Conservation (phyloP, 2,888 invertebrate species). For the Dicyrtomina minuta region DNA sequence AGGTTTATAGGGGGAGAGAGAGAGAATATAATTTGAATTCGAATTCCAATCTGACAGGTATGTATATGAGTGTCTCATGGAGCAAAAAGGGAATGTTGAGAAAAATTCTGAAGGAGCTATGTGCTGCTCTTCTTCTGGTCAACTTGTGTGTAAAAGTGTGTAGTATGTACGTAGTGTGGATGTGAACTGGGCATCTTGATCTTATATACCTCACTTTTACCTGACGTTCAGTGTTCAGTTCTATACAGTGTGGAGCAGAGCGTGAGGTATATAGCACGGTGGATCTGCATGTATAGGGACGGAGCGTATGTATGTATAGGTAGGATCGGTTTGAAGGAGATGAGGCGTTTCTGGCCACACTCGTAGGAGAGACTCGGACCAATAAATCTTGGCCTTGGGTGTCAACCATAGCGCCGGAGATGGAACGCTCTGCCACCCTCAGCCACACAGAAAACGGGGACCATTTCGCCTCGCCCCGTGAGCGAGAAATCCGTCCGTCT, state of each 20-base stretch:
- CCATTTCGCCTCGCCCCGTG: slow-evolving; percentile 24
- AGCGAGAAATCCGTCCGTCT: slow-evolving; percentile 12
- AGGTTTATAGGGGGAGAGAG: too few species aligned
- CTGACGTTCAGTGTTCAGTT: background rate
- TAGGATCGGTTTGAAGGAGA: slow-evolving; percentile 37
- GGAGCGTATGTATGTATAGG: slow-evolving; percentile 31
- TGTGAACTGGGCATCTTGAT: background rate
- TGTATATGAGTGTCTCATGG: background rate
- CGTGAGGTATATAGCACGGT: too few species aligned
- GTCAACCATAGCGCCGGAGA: slow-evolving; percentile 53
- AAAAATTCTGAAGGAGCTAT: background rate
- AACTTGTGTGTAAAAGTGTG: background rate
- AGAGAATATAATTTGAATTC: too few species aligned
- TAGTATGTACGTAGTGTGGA: background rate
- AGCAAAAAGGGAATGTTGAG: background rate
- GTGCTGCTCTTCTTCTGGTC: too few species aligned
- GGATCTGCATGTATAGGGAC: slow-evolving; percentile 8
- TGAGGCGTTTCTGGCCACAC: slow-evolving; percentile 53
- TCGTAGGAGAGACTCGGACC: slow-evolving; percentile 51
- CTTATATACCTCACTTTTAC: background rate
- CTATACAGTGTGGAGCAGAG: background rate
- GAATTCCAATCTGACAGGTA: too few species aligned
- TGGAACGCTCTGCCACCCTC: slow-evolving; percentile 54
- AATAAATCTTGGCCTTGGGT: slow-evolving; percentile 54
- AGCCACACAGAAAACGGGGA: slow-evolving; percentile 45